Evolutionary conservation across 2,888 invertebrate genomes (phyloP).

Genomic region (Altica lythri): DNA sequence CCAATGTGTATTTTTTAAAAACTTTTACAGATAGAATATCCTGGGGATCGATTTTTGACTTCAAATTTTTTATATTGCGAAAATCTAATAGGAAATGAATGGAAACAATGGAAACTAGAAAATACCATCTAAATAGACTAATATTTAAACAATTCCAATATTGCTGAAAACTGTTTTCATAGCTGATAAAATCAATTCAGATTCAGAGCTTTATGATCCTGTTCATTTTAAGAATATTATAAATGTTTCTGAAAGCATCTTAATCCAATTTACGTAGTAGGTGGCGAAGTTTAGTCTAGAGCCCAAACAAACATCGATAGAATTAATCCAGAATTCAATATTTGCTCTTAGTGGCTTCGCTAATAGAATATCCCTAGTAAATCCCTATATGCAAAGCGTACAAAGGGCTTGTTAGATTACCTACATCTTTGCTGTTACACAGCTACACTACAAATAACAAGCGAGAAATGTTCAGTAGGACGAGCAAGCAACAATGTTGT

Average conservation of each 20-base stretch:
- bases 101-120: too few species aligned
- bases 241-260: background rate
- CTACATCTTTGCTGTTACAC: slow-evolving; percentile 18
- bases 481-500: slow-evolving; percentile 7
- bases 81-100: too few species aligned
- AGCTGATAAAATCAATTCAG: too few species aligned
- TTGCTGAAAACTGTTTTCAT: too few species aligned
- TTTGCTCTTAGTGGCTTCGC: slow-evolving; percentile 24
- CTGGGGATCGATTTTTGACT: too few species aligned
- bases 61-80: too few species aligned
- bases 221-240: background rate
- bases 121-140: too few species aligned
- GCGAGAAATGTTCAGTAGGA: background rate
- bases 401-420: slow-evolving; percentile 24
- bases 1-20: too few species aligned
- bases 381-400: slow-evolving; percentile 26
- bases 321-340: slow-evolving; percentile 23
- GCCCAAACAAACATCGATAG: slow-evolving; percentile 20
- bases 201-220: background rate
- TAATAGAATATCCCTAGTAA: slow-evolving; percentile 25
- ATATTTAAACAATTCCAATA: too few species aligned
- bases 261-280: slow-evolving; percentile 12
- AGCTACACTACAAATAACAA: slow-evolving; percentile 14
- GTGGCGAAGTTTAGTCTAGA: slow-evolving; percentile 11
- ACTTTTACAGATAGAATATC: too few species aligned